Conservation (phyloP, 2,797 vertebrate species). For the Notoglanidium macrostoma region DNA sequence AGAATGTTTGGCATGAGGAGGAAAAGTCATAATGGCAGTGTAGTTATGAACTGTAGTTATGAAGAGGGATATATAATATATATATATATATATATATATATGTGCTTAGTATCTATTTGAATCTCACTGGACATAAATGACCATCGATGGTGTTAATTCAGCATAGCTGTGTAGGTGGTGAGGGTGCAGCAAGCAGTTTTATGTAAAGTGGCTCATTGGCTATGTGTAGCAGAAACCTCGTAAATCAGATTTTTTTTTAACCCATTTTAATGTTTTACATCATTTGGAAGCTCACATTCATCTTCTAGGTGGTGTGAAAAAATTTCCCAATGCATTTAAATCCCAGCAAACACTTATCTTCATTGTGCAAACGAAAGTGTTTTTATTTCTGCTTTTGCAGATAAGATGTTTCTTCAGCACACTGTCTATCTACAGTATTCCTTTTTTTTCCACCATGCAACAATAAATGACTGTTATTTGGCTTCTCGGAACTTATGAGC, state of each 20-base stretch:
- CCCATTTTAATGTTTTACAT: conserved; percentile 13
- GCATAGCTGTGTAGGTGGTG: conserved; percentile 14
- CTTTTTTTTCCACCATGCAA: neutral
- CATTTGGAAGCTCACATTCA: neutral
- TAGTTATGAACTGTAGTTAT: neutral
- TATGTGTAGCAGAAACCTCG: neutral
- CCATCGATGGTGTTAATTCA: neutral
- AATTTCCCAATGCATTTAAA: neutral
- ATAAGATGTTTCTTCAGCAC: neutral
- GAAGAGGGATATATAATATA: neutral
- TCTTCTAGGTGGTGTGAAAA: neutral
- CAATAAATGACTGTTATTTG: conserved; percentile 10
- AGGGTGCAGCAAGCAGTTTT: conserved; percentile 46
- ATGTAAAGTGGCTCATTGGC: conserved; percentile 42
- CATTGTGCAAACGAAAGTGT: neutral
- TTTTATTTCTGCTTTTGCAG: conserved; percentile 7
- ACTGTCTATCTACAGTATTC: neutral
- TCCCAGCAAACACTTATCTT: conserved; percentile 14
- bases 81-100: too few species aligned
- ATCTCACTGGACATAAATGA: conserved; percentile 8
- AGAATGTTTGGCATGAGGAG: neutral
- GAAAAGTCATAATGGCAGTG: conserved; percentile 2
- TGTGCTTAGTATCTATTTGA: neutral
- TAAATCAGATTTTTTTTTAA: conserved; percentile 8
- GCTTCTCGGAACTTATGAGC: conserved; percentile 17